Evolutionary conservation across 2,888 invertebrate species (phyloP).

Genomic region (Copidosoma aretas): DNA sequence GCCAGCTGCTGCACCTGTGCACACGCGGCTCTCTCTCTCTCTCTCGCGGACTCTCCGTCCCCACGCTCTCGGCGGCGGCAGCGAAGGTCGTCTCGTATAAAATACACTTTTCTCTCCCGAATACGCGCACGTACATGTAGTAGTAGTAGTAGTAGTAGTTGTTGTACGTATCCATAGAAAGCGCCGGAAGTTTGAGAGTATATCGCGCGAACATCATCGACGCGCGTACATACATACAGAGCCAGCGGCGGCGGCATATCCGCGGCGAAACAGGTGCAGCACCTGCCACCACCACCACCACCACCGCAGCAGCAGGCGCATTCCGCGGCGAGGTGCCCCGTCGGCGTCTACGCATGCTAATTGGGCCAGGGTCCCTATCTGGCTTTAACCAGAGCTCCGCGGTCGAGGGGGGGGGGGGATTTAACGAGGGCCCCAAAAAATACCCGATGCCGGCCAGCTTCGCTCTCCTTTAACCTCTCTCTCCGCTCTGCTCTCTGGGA

Average conservation of each 20-base stretch:
- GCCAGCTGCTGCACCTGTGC: conserved; percentile 26
- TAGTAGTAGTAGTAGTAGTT: too few relatives aligned
- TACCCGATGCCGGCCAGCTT: conserved; percentile 7
- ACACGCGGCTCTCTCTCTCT: too few relatives aligned
- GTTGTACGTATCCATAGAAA: too few relatives aligned
- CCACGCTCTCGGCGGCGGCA: conserved; percentile 6
- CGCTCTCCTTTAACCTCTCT: conserved; percentile 23
- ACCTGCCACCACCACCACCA: conserved; percentile 50
- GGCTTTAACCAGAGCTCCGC: conserved; percentile 49
- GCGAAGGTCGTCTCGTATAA: conserved; percentile 1
- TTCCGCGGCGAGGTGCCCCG: conserved; percentile 45
- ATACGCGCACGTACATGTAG: too few relatives aligned
- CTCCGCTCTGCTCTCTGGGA: conserved; percentile 1
- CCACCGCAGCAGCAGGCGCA: conserved; percentile 46
- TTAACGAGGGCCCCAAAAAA: conserved; percentile 58
- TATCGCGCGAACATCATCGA: conserved; percentile 32
- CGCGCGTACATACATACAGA: neutral
- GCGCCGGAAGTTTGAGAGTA: neutral
- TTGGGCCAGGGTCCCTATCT: conserved; percentile 55
- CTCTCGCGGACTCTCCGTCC: too few relatives aligned
- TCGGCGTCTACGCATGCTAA: conserved; percentile 59
- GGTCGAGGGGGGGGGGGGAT: conserved; percentile 47
- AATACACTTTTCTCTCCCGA: conserved; percentile 3
- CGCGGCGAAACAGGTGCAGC: conserved; percentile 59
- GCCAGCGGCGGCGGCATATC: conserved; percentile 35